Base-by-base conservation (phyloP, 1,140 invertebrate genomes). In the Proctacanthus coquilletti region DNA sequence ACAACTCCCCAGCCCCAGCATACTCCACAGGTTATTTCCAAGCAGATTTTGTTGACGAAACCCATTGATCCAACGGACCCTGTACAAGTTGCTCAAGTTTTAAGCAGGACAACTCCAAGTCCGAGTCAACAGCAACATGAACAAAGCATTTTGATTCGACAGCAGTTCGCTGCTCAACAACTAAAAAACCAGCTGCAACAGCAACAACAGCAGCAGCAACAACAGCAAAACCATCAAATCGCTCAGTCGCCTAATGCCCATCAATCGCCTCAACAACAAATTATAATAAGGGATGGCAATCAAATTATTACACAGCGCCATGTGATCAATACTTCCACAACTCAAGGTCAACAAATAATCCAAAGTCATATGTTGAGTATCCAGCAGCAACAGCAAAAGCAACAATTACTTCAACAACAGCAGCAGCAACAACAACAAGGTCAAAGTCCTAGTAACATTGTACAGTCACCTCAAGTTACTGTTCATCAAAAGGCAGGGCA, bases 321-420 rank as follows among this genome's bases (percentile, higher is more conserved):
- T 34, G 49, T 59, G 0, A 60, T 60, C 5, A 60, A 59, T 32
- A 59, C 56, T 3, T 55, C 56, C 2, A 56, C 56, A 3, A 47
- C 50, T 1, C 56, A 60, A 30, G 56, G 56, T 3, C 56, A 59
- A 5, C 56, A 60, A 37, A 53, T 59, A 18, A 59, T 60, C 13
- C 56, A 60, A 38, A 53, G 48, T 32, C 54, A 57, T 39, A 53
- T 58, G 52, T 44, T 53, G 42, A 56, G 45, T 41, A 48, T 55
- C 33, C 56, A 52, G 13, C 55, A 57, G 20, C 43, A 45, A 18
- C 39, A 45, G 17, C 45, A 49, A 17, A 53, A 55, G 23, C 55
- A 58, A 23, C 51, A 51, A 18, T 42, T 55, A 41, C 47, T 53
- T 38, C 40, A 58, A 41, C 50, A 56, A 17, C 21, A 36, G 13